Conservation (phyloP, 2,113 vertebrate species). For the Camelus bactrianus region DNA sequence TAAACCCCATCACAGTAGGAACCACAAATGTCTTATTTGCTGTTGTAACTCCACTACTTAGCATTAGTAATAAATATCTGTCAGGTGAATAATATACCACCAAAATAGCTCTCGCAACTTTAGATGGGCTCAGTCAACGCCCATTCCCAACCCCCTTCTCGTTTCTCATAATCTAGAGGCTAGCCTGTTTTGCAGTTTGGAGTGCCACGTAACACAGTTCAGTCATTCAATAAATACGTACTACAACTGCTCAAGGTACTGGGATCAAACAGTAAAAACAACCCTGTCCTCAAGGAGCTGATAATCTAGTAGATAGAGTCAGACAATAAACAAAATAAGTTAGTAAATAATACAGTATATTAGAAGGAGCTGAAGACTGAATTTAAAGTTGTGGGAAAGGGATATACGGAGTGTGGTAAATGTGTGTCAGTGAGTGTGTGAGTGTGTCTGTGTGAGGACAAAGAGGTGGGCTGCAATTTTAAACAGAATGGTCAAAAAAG, state of each 20-base stretch:
- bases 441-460: neutral
- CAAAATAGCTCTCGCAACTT: neutral
- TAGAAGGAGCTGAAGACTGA: neutral
- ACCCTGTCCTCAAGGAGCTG: neutral
- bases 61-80: neutral
- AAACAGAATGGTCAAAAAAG: neutral
- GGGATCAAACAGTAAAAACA: neutral
- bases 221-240: neutral
- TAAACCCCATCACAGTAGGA: neutral
- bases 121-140: neutral
- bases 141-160: neutral
- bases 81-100: slow-evolving; percentile 13
- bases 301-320: neutral
- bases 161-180: neutral
- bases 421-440: neutral
- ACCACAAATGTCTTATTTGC: neutral
- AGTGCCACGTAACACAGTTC: neutral
- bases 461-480: neutral
- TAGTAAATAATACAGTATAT: neutral
- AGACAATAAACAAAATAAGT: slow-evolving; percentile 29
- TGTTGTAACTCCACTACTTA: neutral
- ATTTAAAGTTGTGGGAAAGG: neutral
- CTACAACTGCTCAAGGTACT: neutral
- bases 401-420: neutral
- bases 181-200: neutral